phyloP scores from a whole-genome alignment of 1,140 invertebrate genomes.

The Cherax quadricarinatus region DNA sequence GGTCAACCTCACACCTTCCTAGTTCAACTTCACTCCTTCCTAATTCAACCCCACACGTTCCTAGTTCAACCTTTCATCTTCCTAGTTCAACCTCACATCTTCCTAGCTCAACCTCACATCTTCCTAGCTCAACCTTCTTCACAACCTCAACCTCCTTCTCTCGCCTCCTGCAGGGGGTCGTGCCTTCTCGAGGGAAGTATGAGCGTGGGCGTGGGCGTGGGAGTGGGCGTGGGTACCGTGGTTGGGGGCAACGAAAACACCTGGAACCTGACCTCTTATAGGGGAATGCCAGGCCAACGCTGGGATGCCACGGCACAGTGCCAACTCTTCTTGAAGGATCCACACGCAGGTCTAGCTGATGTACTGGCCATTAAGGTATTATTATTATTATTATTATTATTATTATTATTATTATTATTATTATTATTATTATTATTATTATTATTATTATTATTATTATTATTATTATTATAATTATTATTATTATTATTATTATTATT shows the following conservation, averaged over 20 bases:
- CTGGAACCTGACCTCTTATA: constrained; percentile 28
- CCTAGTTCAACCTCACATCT: too few relatives aligned
- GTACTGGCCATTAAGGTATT: constrained; percentile 24
- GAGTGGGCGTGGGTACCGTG: background rate
- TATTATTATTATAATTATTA: too few relatives aligned
- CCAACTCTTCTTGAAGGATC: constrained; percentile 83
- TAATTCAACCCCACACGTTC: too few relatives aligned
- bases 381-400: background rate
- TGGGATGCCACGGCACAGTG: constrained; percentile 85
- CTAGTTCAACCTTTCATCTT: too few relatives aligned
- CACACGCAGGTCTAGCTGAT: constrained; percentile 79
- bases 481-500: too few relatives aligned
- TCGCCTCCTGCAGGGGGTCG: background rate
- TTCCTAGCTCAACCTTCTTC: too few relatives aligned
- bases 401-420: too few relatives aligned
- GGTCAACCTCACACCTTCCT: too few relatives aligned
- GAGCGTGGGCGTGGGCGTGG: background rate
- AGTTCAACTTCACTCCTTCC: too few relatives aligned
- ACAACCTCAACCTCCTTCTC: background rate
- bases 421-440: too few relatives aligned
- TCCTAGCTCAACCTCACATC: too few relatives aligned
- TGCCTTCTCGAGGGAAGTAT: constrained; percentile 8
- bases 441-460: too few relatives aligned
- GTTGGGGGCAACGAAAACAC: background rate
- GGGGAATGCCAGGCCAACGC: constrained; percentile 80